phyloP scores from a whole-genome alignment of 2,113 vertebrate genomes.

The Phalacrocorax aristotelis region DNA sequence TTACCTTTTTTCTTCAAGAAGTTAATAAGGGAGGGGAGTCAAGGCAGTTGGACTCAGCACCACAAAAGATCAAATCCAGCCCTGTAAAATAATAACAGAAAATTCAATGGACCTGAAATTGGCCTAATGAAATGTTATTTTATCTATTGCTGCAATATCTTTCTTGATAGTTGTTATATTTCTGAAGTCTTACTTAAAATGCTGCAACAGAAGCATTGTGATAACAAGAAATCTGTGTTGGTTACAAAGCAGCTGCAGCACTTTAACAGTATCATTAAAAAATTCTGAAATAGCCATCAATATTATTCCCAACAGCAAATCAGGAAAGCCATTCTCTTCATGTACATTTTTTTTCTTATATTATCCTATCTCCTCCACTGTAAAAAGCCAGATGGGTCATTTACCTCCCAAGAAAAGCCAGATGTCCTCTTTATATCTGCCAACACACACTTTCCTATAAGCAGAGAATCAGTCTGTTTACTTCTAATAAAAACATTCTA shows the following conservation, averaged over 20 bases:
- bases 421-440: background rate
- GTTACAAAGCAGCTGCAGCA: background rate
- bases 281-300: background rate
- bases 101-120: background rate
- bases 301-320: background rate
- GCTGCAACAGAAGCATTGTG: background rate
- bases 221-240: background rate
- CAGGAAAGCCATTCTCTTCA: background rate
- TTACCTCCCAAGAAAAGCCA: constrained; percentile 11
- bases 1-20: background rate
- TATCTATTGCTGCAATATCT: background rate
- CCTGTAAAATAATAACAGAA: background rate
- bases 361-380: background rate
- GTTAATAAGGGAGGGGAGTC: background rate
- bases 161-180: background rate
- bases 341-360: background rate
- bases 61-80: background rate
- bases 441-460: background rate
- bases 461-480: constrained; percentile 8
- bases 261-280: background rate
- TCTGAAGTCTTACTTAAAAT: background rate
- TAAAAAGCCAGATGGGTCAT: constrained; percentile 16
- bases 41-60: background rate
- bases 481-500: constrained; percentile 4
- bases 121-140: background rate